A percentile compares a stretch with the other conserved stretches of the same genome.
These are phyloP conservation scores for Amphipoea lucens DNA, from an alignment of 2,888 invertebrate genomes.

Conservation along the genomic window DNA sequence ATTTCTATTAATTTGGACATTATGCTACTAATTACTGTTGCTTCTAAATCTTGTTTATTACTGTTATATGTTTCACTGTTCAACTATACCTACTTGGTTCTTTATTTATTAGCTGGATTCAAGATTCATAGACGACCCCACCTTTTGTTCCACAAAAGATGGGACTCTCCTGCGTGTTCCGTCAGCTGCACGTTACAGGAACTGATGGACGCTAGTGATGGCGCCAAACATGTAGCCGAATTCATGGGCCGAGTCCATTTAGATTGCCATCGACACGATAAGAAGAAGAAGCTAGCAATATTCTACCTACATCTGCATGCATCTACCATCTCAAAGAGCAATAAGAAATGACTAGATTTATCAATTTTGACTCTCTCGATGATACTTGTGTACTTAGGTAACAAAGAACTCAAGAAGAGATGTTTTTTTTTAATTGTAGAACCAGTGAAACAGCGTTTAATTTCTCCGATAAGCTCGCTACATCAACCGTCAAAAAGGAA, in stretches of 20 bases:
- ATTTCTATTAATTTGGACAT: not conserved
- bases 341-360: not conserved
- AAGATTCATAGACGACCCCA: not conserved
- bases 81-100: not conserved
- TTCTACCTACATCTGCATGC: not conserved
- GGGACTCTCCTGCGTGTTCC: not conserved
- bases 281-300: not conserved
- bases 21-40: not conserved
- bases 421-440: not conserved
- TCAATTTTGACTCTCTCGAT: not conserved
- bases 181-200: not conserved
- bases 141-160: not conserved
- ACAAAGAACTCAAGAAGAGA: not conserved
- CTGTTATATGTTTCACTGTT: not conserved
- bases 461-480: slow-evolving; percentile 22
- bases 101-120: not conserved
- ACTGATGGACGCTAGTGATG: not conserved
- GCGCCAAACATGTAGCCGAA: not conserved
- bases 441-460: not conserved
- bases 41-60: not conserved
- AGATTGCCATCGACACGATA: not conserved
- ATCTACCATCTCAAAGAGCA: not conserved
- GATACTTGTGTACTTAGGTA: not conserved
- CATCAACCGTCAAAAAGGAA: slow-evolving; percentile 33
- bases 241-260: not conserved